A percentile compares a stretch with the other conserved stretches of the same genome.
Evolutionary conservation across 2,113 vertebrate species (phyloP).

Genomic region (Spheniscus mendiculus): DNA sequence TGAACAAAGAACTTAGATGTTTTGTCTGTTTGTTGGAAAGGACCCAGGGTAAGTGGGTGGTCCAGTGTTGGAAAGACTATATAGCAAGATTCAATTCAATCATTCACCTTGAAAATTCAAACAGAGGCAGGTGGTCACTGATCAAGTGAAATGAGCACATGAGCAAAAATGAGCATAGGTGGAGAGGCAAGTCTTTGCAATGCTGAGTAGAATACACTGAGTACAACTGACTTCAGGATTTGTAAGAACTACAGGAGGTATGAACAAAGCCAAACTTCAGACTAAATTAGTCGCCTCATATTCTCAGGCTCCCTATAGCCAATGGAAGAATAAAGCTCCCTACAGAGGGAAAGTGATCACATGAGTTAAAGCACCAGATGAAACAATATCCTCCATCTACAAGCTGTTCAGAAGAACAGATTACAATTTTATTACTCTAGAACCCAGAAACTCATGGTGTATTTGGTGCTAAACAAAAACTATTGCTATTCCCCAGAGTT

Average conservation of each 20-base stretch:
- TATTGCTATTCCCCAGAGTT: background rate
- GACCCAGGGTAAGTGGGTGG: background rate
- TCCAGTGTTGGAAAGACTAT: background rate
- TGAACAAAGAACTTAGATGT: constrained; percentile 7
- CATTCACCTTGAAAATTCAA: background rate
- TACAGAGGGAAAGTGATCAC: background rate
- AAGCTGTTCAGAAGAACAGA: background rate
- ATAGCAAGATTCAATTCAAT: background rate
- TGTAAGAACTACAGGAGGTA: background rate
- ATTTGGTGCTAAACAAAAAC: background rate
- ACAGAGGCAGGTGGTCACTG: background rate
- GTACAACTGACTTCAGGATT: background rate
- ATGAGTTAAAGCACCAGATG: background rate
- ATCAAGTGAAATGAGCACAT: background rate
- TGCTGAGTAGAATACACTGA: background rate
- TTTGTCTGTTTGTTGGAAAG: constrained; percentile 22
- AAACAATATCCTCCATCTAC: background rate
- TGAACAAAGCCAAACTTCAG: background rate
- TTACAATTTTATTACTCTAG: background rate
- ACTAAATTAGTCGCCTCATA: background rate
- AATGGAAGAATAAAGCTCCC: background rate
- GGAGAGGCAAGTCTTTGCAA: background rate
- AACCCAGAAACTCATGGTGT: background rate
- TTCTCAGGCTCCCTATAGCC: background rate
- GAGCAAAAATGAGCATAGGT: background rate